Evolutionary conservation across 2,888 invertebrate genomes (phyloP), one percentile per base, ranked within the genome.

Genomic region (Drosophila longiperda): DNA sequence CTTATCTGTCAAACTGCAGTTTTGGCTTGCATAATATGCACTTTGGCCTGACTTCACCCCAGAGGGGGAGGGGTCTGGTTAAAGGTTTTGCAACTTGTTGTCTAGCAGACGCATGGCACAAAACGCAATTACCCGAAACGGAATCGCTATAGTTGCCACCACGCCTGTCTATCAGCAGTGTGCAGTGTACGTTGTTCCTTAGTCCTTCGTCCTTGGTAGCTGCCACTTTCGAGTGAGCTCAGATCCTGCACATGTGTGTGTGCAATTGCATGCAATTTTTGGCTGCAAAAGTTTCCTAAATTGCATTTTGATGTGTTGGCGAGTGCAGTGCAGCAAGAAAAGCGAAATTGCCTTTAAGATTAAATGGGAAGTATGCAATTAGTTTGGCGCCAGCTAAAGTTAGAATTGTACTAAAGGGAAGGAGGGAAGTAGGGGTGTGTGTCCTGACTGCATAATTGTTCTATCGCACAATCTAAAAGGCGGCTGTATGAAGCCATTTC

Each of bases 11-110:
- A 50, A 81, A 78, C 63, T 84, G 84, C 84, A 84, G 88, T 88
- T 90, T 89, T 71, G 86, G 83, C 66, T 77, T 85, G 88, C 88
- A 89, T 85, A 89, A 85, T 82, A 88, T 85, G 85, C 85, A 89
- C 79, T 87, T 82, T 82, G 75, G 67, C 23, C 60, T 23, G 58
- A 54, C 71, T 70, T 77, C 59, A 23, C 48, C 65, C 70, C 49
- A 45, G 32, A 17, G 68, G 84, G 87, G 86, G 32, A 7, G 68
- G 84, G 87, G 83, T 73, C 73, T 81, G 64, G 78, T 50, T 70
- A 58, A 80, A 70, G 73, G 74, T 55, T 60, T 69, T 72, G 63
- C 78, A 74, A 76, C 64, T 83, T 71, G 68, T 73, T 82, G 77
- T 81, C 84, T 72, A 66, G 52, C 64, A 71, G 71, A 72, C 71